Evolutionary conservation across 1,140 invertebrate species (phyloP).

Genomic region (Riptortus pedestris): DNA sequence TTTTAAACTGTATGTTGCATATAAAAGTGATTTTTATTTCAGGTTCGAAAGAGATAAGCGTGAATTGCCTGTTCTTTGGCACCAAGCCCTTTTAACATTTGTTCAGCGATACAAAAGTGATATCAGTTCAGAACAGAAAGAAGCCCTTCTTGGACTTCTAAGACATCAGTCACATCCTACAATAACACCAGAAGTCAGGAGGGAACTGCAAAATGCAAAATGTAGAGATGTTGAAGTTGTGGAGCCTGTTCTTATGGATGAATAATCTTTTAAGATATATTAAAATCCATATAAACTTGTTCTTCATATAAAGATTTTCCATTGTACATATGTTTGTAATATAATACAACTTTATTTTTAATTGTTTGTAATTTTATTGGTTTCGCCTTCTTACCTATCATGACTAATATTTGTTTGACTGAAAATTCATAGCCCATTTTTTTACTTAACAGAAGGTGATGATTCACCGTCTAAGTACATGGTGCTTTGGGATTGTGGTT

Average conservation of each 20-base stretch:
- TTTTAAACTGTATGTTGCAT: no score
- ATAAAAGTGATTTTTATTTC: no score
- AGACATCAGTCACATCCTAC: constrained; percentile 66
- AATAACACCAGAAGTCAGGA: constrained; percentile 73
- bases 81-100: constrained; percentile 89
- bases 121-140: constrained; percentile 83
- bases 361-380: no score
- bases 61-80: constrained; percentile 90
- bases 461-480: no score
- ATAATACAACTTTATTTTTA: no score
- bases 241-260: constrained; percentile 27
- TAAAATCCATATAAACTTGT: background rate
- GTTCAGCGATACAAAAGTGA: constrained; percentile 91
- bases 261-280: background rate
- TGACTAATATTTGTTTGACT: no score
- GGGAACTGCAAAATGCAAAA: constrained; percentile 71
- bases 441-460: no score
- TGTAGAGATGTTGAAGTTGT: constrained; percentile 63
- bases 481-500: no score
- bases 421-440: no score
- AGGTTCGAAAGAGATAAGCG: constrained; percentile 77
- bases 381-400: no score
- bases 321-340: no score
- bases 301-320: no score
- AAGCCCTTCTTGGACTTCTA: constrained; percentile 68